Evolutionary conservation across 1,140 invertebrate species (phyloP).

Genomic region (Galleria mellonella): DNA sequence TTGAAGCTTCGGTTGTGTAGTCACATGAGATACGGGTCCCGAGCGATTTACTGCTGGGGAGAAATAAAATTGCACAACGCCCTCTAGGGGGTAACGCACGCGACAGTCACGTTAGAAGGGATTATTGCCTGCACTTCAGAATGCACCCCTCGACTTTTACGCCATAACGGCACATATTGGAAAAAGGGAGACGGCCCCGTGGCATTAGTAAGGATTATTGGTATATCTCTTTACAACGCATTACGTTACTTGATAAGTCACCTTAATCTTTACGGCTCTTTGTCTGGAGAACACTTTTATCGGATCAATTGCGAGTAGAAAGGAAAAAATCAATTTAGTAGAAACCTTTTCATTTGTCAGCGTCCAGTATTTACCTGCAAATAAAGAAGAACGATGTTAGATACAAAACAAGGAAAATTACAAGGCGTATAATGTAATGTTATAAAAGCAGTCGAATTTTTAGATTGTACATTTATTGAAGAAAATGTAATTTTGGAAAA

Average conservation of each 20-base stretch:
- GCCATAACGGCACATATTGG: constrained; percentile 34
- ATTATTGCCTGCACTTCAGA: constrained; percentile 61
- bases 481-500: too few species aligned
- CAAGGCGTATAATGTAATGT: too few species aligned
- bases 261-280: constrained; percentile 50
- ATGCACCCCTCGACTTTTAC: constrained; percentile 44
- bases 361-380: too few species aligned
- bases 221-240: constrained; percentile 55
- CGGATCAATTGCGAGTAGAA: constrained; percentile 5
- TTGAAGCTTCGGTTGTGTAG: constrained; percentile 19
- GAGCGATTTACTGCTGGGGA: constrained; percentile 15
- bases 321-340: neutral
- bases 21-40: constrained; percentile 20
- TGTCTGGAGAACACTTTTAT: constrained; percentile 23
- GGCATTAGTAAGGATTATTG: constrained; percentile 53
- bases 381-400: too few species aligned
- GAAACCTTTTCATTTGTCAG: too few species aligned
- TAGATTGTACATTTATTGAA: too few species aligned
- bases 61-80: constrained; percentile 51
- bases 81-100: constrained; percentile 21
- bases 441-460: too few species aligned
- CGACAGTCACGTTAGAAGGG: constrained; percentile 47
- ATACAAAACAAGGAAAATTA: too few species aligned
- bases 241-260: constrained; percentile 52
- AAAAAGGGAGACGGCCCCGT: constrained; percentile 43